Evolutionary conservation across 2,797 vertebrate species (phyloP).

Genomic region (Eulemur coronatus): DNA sequence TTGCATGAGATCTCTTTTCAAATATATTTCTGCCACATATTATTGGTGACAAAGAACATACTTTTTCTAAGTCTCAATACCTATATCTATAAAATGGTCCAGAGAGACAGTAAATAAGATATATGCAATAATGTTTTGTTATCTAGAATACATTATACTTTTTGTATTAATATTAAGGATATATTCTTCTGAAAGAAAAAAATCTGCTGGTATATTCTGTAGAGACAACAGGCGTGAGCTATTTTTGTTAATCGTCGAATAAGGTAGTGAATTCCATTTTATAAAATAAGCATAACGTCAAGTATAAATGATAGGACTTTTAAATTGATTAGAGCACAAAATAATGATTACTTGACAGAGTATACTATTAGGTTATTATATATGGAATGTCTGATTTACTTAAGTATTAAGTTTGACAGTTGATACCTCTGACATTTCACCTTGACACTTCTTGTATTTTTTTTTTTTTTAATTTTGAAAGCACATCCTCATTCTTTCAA

Average conservation of each 20-base stretch:
- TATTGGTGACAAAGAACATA: neutral
- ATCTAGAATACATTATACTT: neutral
- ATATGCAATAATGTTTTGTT: neutral
- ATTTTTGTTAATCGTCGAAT: neutral
- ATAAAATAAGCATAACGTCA: neutral
- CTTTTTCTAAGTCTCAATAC: neutral
- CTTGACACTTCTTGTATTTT: too few species aligned
- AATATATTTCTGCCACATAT: neutral
- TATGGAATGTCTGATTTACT: too few species aligned
- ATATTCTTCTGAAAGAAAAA: neutral
- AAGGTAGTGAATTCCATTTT: neutral
- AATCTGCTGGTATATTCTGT: neutral
- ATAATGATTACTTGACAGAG: neutral
- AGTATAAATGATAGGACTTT: neutral
- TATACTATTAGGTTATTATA: neutral
- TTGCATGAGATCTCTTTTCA: neutral
- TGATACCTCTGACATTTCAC: too few species aligned
- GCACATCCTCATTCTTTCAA: too few species aligned
- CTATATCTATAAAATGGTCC: neutral
- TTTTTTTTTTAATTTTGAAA: too few species aligned
- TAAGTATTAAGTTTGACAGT: too few species aligned
- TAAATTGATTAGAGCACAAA: neutral
- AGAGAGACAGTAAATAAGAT: neutral
- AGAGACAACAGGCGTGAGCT: neutral
- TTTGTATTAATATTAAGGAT: neutral